Base-by-base conservation (phyloP, 2,888 invertebrate genomes). In the Galerucella nymphaeae region DNA sequence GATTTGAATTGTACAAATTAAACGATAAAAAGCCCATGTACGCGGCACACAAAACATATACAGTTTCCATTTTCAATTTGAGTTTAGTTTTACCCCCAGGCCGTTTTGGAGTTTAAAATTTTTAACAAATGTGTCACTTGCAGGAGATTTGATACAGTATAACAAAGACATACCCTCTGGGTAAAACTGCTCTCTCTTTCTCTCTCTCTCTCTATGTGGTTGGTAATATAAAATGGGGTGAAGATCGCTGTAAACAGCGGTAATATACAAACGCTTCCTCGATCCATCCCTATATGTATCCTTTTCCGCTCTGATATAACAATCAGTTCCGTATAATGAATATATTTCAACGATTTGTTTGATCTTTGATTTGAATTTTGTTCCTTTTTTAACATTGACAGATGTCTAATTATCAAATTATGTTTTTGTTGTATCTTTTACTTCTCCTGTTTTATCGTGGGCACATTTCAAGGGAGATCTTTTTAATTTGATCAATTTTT, bases 41-140 rank as follows among this genome's bases (percentile, higher is more conserved):
- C n/a, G 11, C 53, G 53, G 16, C 18, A 6, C 18, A 58, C 57
- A 16, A 53, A 50, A 70, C 81, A 82, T 75, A 81, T 81, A 81
- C 79, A 82, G 83, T 82, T 84, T 84, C 84, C 85, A 85, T 82
- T 84, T 84, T 84, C 85, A 84, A 85, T 85, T 85, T 85, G 80
- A 78, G 77, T 77, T 63, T 59, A 38, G 65, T 59, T 50, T 53
- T 48, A 64, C 65, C 74, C 62, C 76, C 18, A 30, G 58, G 66
- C 53, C 45, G 23, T 58, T 72, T 69, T 42, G n/a, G 62, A 71
- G 48, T 78, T 79, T 78, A 75, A 79, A 79, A 82, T 85, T 85
- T 85, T 85, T 85, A 85, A 84, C 83, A 80, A 84, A 82, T 80
- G 83, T 86, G 86, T 86, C 86, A 86, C 85, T 85, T 83, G 82